Evolutionary conservation across 2,888 invertebrate genomes (phyloP), one percentile per base, ranked within the genome.

Genomic region (Sminthurides aquaticus): DNA sequence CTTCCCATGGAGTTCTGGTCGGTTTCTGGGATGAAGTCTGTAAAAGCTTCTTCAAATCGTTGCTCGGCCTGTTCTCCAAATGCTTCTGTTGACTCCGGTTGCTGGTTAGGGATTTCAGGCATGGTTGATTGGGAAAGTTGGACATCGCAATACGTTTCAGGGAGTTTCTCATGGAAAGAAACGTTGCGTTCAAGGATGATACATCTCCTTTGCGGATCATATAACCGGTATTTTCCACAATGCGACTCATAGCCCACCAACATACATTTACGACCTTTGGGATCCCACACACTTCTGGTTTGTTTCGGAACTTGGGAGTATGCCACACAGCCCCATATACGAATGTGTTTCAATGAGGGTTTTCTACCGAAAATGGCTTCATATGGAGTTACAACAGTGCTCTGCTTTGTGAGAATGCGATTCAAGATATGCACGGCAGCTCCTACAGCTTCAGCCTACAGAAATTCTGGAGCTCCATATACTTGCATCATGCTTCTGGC

Each of bases 401-500:
- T 11, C 43, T 34, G 43, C 43, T 34, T 34, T 5, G 5, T 15
- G 15, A 34, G 43, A 15, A 34, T 15, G 8, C 43, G 5, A 15
- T 34, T 34, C 8, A 11, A 15, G 43, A 34, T 34, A 15, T 11
- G 5, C 8, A 34, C 43, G 43, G 8, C 15, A 11, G 43, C 15
- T 15, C 8, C 43, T 11, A 34, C 43, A 11, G 43, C 43, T 15
- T 34, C 43, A 15, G 43, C 15, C 43, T 15, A 15, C 5, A 34
- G 43, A 34, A 77, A 59, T 25, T 66, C 24, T 26, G 74, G 70
- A 24, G 76, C 60, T 20, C 67, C 69, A 3, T 75, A 65, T 20
- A 76, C 67, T 0, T 70, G 56, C 24, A 79, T 24, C 64, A 78
- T 66, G 29, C 75, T 24, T 27, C 76, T 67, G 0, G 75, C 75